These are phyloP conservation scores for Triplophysa dalaica DNA, from an alignment of 2,113 vertebrate species.

Conservation along the genomic window DNA sequence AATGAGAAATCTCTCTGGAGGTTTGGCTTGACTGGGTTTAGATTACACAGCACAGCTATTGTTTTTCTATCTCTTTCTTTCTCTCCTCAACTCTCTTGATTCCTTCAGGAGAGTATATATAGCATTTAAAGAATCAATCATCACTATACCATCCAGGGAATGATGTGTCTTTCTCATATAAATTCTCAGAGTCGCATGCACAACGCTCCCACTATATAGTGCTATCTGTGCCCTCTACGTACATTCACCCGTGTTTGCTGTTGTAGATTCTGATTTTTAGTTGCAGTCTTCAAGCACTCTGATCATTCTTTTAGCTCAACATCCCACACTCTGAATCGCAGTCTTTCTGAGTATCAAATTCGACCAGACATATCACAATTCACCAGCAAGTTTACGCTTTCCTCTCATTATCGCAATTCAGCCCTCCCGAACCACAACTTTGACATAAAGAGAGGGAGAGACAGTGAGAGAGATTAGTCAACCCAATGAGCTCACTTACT, in stretches of 20 bases:
- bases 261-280: not conserved
- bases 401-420: slow-evolving; percentile 30
- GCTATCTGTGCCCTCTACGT: not conserved
- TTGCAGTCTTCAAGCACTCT: slow-evolving; percentile 12
- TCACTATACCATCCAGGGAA: slow-evolving; percentile 28
- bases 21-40: slow-evolving; percentile 47
- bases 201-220: slow-evolving; percentile 9
- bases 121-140: slow-evolving; percentile 46
- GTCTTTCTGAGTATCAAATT: slow-evolving; percentile 11
- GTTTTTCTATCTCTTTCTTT: slow-evolving; percentile 28
- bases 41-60: slow-evolving; percentile 52
- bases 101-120: slow-evolving; percentile 8
- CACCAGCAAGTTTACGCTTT: not conserved
- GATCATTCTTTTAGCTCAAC: slow-evolving; percentile 5
- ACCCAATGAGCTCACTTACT: slow-evolving; percentile 29
- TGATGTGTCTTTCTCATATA: slow-evolving; percentile 41
- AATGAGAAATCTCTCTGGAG: slow-evolving; percentile 52
- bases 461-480: slow-evolving; percentile 17
- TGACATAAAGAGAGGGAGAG: slow-evolving; percentile 20
- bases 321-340: not conserved
- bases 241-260: slow-evolving; percentile 16
- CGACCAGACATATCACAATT: slow-evolving; percentile 5
- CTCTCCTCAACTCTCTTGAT: slow-evolving; percentile 14
- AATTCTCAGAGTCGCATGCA: not conserved
- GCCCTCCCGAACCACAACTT: slow-evolving; percentile 4